phyloP scores from a whole-genome alignment of 2,113 vertebrate genomes.

The Rhipidura dahli region DNA sequence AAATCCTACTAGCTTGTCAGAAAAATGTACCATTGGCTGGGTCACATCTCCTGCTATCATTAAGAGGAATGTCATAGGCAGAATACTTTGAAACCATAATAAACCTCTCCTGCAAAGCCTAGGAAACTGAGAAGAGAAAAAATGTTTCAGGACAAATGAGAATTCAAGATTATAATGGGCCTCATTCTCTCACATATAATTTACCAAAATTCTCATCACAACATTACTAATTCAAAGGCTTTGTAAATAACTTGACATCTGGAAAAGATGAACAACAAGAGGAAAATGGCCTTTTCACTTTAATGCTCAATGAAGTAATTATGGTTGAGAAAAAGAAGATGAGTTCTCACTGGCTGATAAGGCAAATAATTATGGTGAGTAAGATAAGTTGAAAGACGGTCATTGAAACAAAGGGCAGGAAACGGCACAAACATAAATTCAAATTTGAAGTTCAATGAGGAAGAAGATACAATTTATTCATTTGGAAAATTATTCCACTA shows the following conservation, averaged over 20 bases:
- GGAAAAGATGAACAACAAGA: slow-evolving; percentile 54
- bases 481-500: slow-evolving; percentile 65
- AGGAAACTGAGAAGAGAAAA: slow-evolving; percentile 8
- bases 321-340: slow-evolving; percentile 21
- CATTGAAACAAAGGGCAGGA: slow-evolving; percentile 72
- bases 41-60: slow-evolving; percentile 30
- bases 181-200: slow-evolving; percentile 5
- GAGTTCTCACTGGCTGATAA: slow-evolving; percentile 51
- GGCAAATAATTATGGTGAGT: slow-evolving; percentile 69
- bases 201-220: slow-evolving; percentile 40
- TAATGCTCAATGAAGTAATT: slow-evolving; percentile 48
- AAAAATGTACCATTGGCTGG: slow-evolving; percentile 17
- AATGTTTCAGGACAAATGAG: slow-evolving; percentile 36
- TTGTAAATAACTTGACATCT: slow-evolving; percentile 66
- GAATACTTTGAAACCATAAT: slow-evolving; percentile 18
- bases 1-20: slow-evolving; percentile 35
- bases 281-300: slow-evolving; percentile 56
- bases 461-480: slow-evolving; percentile 74
- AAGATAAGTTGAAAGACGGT: slow-evolving; percentile 55
- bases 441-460: slow-evolving; percentile 64
- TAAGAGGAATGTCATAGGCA: slow-evolving; percentile 22
- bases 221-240: slow-evolving; percentile 45
- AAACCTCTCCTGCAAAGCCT: not conserved
- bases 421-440: slow-evolving; percentile 72
- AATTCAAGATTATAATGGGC: slow-evolving; percentile 14